Evolutionary conservation across 2,888 invertebrate species (phyloP).

Genomic region (Molorchus minor): DNA sequence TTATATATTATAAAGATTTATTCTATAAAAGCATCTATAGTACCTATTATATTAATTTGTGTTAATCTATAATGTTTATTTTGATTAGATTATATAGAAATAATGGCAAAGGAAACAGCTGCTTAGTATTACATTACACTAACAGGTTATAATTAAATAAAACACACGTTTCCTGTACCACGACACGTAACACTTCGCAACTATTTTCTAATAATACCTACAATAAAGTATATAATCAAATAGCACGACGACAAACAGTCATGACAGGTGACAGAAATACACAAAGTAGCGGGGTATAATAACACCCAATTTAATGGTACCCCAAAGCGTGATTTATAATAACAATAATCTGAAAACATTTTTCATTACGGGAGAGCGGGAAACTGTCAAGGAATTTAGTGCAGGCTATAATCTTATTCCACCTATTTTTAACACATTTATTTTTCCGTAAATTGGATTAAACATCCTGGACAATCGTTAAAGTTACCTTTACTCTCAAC

Average conservation of each 20-base stretch:
- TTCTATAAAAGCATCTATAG: too few relatives aligned
- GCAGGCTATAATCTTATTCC: slow-evolving; percentile 14
- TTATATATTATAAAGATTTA: too few relatives aligned
- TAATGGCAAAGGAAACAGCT: background rate
- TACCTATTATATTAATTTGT: too few relatives aligned
- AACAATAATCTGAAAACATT: slow-evolving; percentile 26
- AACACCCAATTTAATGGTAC: slow-evolving; percentile 8
- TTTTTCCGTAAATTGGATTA: slow-evolving; percentile 15
- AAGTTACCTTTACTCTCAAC: too few relatives aligned
- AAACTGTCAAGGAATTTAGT: slow-evolving; percentile 16
- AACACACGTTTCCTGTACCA: background rate
- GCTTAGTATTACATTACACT: background rate
- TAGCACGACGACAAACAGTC: slow-evolving; percentile 7
- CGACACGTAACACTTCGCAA: background rate
- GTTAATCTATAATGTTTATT: too few relatives aligned
- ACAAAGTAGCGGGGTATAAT: background rate
- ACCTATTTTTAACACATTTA: slow-evolving; percentile 11
- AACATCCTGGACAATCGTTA: too few relatives aligned
- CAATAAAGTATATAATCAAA: slow-evolving; percentile 9
- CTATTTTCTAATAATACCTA: slow-evolving; percentile 59
- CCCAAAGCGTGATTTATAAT: slow-evolving; percentile 17
- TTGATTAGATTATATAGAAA: too few relatives aligned
- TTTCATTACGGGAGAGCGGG: slow-evolving; percentile 14
- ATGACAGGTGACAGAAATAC: slow-evolving; percentile 13
- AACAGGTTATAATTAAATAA: background rate